Evolutionary conservation across 1,140 invertebrate genomes (phyloP).

Genomic region (Grapholita molesta): DNA sequence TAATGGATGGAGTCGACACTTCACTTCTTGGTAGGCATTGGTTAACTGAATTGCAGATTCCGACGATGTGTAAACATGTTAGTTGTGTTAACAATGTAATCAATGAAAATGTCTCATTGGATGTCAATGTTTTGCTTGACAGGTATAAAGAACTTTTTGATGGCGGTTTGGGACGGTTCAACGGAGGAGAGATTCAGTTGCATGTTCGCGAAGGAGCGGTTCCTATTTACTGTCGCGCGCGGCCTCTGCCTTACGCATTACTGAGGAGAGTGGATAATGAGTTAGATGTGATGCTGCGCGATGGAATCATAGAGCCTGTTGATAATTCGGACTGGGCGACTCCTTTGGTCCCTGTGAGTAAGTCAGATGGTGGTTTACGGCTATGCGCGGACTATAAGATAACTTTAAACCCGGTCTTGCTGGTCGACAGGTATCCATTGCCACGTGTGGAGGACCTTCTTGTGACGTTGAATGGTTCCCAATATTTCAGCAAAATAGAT

Average conservation of each 20-base stretch:
- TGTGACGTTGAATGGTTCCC: conserved; percentile 30
- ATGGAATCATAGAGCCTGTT: conserved; percentile 46
- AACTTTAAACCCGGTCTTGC: conserved; percentile 49
- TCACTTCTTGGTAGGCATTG: conserved; percentile 23
- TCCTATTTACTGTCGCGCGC: conserved; percentile 24
- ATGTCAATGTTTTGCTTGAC: neutral
- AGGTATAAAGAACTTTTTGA: conserved; percentile 21
- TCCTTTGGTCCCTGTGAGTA: conserved; percentile 50
- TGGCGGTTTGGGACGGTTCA: conserved; percentile 21
- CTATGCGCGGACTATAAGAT: no score
- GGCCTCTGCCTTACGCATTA: no score
- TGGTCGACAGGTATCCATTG: conserved; percentile 43
- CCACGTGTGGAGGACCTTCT: conserved; percentile 39
- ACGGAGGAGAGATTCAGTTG: conserved; percentile 15
- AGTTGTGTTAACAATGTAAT: neutral
- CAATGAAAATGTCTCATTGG: neutral
- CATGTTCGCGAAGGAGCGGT: conserved; percentile 13
- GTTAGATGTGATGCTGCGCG: conserved; percentile 17
- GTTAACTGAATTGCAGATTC: conserved; percentile 21
- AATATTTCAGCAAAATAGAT: conserved; percentile 43
- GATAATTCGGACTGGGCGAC: conserved; percentile 52
- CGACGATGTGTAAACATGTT: neutral
- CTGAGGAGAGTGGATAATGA: neutral
- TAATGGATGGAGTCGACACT: conserved; percentile 29
- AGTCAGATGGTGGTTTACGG: conserved; percentile 55